Conservation (phyloP, 2,888 invertebrate genomes). For the Xestia xanthographa region DNA sequence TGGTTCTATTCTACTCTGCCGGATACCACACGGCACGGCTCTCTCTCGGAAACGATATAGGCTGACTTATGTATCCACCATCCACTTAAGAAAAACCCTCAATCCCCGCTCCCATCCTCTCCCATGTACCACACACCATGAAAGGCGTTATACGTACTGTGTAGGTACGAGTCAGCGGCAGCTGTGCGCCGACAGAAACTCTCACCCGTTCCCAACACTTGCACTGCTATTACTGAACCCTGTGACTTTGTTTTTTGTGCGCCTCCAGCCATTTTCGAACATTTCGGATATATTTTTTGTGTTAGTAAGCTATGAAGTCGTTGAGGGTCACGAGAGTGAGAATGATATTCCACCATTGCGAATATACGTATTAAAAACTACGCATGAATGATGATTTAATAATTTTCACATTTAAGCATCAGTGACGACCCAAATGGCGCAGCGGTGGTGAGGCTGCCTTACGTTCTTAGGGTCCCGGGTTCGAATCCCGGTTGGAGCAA, state of each 20-base stretch:
- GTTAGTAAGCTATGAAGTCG: neutral
- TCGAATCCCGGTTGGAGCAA: too few species aligned
- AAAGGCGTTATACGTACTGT: constrained; percentile 26
- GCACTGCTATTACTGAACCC: constrained; percentile 53
- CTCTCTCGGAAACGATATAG: neutral
- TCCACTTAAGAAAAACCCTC: neutral
- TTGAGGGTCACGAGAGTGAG: neutral
- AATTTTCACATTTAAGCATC: too few species aligned
- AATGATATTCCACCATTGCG: too few species aligned
- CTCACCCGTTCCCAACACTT: constrained; percentile 53
- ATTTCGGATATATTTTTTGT: constrained; percentile 15
- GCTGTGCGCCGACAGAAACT: constrained; percentile 59
- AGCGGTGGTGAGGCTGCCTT: too few species aligned
- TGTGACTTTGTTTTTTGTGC: constrained; percentile 50
- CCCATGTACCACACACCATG: constrained; percentile 14
- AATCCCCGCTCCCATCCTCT: constrained; percentile 4
- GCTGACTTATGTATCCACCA: neutral
- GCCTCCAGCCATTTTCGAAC: constrained; percentile 34
- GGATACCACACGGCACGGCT: too few species aligned
- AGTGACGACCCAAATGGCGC: too few species aligned
- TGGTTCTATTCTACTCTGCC: too few species aligned
- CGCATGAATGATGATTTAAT: too few species aligned
- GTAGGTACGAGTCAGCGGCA: constrained; percentile 52
- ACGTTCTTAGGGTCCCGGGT: too few species aligned
- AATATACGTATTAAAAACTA: too few species aligned